Evolutionary conservation across 2,888 invertebrate genomes (phyloP).

Genomic region (Gordius sp.): DNA sequence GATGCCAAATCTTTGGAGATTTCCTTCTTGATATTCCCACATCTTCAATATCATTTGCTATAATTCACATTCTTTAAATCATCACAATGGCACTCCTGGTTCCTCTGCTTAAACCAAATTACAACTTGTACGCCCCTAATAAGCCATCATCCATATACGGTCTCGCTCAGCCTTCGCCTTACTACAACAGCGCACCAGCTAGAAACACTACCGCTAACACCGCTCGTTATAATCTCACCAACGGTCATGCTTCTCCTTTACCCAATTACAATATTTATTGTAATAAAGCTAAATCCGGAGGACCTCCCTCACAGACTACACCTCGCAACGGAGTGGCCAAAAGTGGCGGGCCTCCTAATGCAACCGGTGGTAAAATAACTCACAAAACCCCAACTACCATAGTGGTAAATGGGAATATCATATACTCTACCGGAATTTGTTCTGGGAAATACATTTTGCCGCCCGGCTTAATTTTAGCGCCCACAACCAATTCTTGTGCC

Average conservation of each 20-base stretch:
- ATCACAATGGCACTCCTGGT: constrained; percentile 12
- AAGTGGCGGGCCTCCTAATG: too few relatives aligned
- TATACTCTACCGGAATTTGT: neutral
- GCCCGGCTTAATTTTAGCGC: neutral
- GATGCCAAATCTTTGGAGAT: too few relatives aligned
- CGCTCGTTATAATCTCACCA: neutral
- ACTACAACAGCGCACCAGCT: neutral
- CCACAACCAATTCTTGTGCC: neutral
- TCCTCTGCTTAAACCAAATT: neutral
- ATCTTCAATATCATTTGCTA: too few relatives aligned
- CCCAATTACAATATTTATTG: neutral
- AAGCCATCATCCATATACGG: neutral
- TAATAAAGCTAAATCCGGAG: too few relatives aligned
- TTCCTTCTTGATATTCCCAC: too few relatives aligned
- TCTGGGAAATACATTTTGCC: neutral
- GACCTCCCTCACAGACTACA: too few relatives aligned
- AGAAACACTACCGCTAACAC: too few relatives aligned
- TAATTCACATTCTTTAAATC: too few relatives aligned
- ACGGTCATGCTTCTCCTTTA: neutral
- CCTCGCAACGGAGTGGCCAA: too few relatives aligned
- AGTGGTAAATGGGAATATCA: neutral
- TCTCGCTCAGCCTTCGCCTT: neutral
- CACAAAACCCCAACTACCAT: neutral
- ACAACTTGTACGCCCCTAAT: neutral
- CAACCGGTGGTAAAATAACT: neutral